Conservation (phyloP, 2,888 invertebrate genomes). For the Brachyopa scutellaris region DNA sequence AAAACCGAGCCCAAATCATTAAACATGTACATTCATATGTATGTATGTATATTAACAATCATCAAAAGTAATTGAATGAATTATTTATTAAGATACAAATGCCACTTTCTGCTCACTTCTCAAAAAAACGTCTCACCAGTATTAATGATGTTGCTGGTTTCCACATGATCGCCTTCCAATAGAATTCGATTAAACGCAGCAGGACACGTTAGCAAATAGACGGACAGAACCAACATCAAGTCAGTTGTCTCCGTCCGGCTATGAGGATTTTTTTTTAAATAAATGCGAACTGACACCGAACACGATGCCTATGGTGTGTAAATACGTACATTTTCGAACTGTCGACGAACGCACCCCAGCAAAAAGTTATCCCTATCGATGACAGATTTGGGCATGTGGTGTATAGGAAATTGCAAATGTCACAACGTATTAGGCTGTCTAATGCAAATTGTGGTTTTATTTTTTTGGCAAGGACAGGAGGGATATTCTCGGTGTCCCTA, state of each 20-base stretch:
- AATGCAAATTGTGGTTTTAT: too few species aligned
- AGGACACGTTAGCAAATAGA: slow-evolving; percentile 14
- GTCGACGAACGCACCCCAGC: too few species aligned
- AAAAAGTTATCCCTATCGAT: too few species aligned
- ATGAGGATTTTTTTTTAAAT: too few species aligned
- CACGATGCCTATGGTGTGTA: too few species aligned
- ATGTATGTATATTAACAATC: slow-evolving; percentile 25
- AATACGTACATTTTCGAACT: too few species aligned
- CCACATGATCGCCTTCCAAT: slow-evolving; percentile 4
- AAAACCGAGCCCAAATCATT: too few species aligned
- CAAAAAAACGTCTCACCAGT: neutral
- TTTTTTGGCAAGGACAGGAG: too few species aligned
- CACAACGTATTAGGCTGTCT: neutral
- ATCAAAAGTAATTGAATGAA: slow-evolving; percentile 32
- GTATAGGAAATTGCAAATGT: slow-evolving; percentile 19
- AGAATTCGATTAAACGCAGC: slow-evolving; percentile 26
- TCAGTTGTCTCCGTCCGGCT: too few species aligned
- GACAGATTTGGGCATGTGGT: neutral
- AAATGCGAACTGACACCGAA: neutral
- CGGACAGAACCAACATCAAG: neutral
- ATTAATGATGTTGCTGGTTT: slow-evolving; percentile 18
- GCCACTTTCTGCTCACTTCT: neutral
- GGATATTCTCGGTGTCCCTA: slow-evolving; percentile 5
- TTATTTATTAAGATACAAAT: slow-evolving; percentile 38
- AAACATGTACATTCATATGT: too few species aligned